Evolutionary conservation across 2,113 vertebrate species (phyloP), one percentile per base, ranked within the genome.

Genomic region (Noturus placidus): DNA sequence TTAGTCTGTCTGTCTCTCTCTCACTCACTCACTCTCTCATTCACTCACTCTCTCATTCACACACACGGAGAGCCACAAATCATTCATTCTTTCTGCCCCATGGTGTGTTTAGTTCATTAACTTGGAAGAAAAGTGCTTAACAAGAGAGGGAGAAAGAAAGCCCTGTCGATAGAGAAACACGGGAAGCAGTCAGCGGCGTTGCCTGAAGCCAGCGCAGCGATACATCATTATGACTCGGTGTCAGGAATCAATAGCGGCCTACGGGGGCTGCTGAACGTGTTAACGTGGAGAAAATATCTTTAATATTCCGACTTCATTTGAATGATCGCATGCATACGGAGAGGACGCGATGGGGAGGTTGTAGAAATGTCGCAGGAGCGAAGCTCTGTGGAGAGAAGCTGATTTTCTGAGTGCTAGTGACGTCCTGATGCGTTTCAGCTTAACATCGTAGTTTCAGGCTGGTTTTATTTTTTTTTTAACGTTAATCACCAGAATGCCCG

Each of bases 221-320:
- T 96, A 93, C 93, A 95, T 95, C 94, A 94, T 94, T 92, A 92
- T 94, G 93, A 94, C 93, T 93, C 91, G 82, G 70, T n/a, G 92
- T 86, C 90, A 77, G 88, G 87, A 90, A 95, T 94, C 94, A 91
- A 95, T 95, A 93, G 86, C 90, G 89, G 92, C 92, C 90, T 90
- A 87, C 57, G 50, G 72, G 78, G 82, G 76, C 46, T 65, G 65
- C 83, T 22, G 85, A 42, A 80, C 84, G 84, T 86, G 90, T 86
- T 59, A 86, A 87, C 57, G 35, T 19, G 27, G 56, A 19, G 35
- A 30, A 46, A 78, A 86, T 72, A 85, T 91, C 69, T 87, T 82
- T 86, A 70, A 88, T 91, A 89, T 90, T 89, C 63, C 61, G 25
- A 19, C 65, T 69, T 80, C 22, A 86, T 89, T 67, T 65, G 19